phyloP scores from a whole-genome alignment of 2,113 vertebrate species.

The Rhynchomys soricoides region DNA sequence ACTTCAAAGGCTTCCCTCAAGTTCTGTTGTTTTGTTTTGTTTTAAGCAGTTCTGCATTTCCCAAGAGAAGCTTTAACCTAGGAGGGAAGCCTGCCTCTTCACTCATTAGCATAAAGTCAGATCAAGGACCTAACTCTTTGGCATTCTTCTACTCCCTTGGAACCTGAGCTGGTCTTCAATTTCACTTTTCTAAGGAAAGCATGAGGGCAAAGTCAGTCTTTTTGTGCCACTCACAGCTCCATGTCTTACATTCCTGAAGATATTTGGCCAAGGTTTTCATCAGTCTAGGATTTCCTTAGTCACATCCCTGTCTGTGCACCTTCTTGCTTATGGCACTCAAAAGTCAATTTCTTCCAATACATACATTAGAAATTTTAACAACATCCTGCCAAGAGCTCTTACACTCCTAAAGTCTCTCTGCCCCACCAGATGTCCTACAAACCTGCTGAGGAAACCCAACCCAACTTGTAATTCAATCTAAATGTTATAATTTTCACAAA shows the following conservation, averaged over 20 bases:
- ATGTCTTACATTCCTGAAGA: conserved; percentile 79
- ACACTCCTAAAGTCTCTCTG: neutral
- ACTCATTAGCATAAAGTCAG: conserved; percentile 85
- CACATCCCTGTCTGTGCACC: conserved; percentile 48
- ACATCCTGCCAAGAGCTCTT: neutral
- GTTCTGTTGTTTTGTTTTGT: neutral
- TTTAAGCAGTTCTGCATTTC: conserved; percentile 79
- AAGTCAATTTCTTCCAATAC: conserved; percentile 53
- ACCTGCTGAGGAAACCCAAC: neutral
- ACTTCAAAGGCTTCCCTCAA: neutral
- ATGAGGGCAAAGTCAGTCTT: conserved; percentile 79
- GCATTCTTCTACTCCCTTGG: conserved; percentile 88
- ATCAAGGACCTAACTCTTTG: conserved; percentile 83
- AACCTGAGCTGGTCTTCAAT: conserved; percentile 81
- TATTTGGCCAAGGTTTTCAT: conserved; percentile 70
- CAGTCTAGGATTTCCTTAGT: conserved; percentile 57
- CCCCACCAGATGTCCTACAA: conserved; percentile 9
- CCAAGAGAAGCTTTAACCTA: conserved; percentile 81
- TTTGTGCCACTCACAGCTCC: conserved; percentile 71
- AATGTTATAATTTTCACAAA: conserved; percentile 5
- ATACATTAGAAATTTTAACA: conserved; percentile 12
- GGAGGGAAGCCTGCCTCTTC: conserved; percentile 84
- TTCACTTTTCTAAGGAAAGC: conserved; percentile 86
- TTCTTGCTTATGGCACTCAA: conserved; percentile 50
- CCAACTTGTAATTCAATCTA: conserved; percentile 23